phyloP scores from a whole-genome alignment of 2,888 invertebrate genomes.

The Mantis religiosa region DNA sequence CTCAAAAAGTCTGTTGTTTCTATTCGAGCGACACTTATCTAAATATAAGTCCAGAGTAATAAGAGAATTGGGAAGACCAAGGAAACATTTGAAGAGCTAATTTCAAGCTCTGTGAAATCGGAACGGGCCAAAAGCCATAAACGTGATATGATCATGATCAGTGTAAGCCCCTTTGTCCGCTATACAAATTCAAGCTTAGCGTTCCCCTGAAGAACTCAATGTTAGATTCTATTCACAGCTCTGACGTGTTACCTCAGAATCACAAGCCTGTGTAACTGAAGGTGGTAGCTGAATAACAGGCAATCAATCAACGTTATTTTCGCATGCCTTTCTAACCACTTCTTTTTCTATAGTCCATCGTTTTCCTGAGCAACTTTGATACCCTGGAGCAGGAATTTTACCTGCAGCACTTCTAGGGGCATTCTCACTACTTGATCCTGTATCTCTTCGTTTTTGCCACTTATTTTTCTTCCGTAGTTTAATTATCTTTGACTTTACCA shows the following conservation, averaged over 20 bases:
- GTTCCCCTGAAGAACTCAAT: background rate
- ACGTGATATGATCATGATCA: too few species aligned
- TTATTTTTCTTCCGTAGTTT: background rate
- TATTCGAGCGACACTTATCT: too few species aligned
- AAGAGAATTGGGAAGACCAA: too few species aligned
- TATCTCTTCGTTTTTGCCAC: background rate
- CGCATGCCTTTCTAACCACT: background rate
- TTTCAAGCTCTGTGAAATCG: too few species aligned
- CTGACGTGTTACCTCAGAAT: background rate
- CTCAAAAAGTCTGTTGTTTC: too few species aligned
- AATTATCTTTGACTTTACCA: background rate
- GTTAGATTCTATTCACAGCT: background rate
- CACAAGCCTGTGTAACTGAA: background rate
- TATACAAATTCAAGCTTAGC: background rate
- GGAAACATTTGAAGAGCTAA: too few species aligned
- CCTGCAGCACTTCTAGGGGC: background rate
- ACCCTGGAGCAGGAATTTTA: background rate
- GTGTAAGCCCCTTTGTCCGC: too few species aligned
- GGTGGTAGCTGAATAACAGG: background rate
- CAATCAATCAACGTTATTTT: background rate
- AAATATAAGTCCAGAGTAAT: too few species aligned
- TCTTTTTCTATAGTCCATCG: background rate
- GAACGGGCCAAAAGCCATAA: too few species aligned
- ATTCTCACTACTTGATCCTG: background rate
- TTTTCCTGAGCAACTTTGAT: background rate